Conservation (phyloP, 2,113 vertebrate species). For the Poicephalus meyeri region DNA sequence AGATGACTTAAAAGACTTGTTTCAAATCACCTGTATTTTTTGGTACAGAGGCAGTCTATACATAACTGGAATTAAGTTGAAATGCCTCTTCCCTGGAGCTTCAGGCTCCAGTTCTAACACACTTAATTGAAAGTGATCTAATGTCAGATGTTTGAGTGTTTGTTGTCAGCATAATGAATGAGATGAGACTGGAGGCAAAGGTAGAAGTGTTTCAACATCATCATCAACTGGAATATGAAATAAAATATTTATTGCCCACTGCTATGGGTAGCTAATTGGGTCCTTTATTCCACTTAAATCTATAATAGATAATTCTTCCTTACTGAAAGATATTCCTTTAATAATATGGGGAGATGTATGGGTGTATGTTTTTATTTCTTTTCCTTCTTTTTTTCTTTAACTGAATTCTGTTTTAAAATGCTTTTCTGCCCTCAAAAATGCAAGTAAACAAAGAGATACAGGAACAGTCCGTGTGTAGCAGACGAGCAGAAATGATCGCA, state of each 20-base stretch:
- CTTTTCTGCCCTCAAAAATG: neutral
- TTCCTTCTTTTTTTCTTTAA: neutral
- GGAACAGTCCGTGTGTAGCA: neutral
- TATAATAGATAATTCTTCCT: neutral
- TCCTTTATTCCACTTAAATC: neutral
- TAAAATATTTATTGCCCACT: constrained; percentile 43
- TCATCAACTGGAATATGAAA: neutral
- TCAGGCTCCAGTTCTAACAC: constrained; percentile 39
- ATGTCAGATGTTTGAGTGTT: constrained; percentile 55
- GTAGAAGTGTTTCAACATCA: neutral
- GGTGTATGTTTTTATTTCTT: neutral
- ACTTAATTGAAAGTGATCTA: constrained; percentile 71
- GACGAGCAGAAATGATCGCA: fast-evolving
- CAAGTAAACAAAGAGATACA: neutral
- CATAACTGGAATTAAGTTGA: constrained; percentile 27
- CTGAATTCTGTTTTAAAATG: neutral
- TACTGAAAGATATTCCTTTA: neutral
- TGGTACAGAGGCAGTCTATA: neutral
- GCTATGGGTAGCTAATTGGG: neutral
- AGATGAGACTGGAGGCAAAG: constrained; percentile 13
- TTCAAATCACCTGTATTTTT: neutral
- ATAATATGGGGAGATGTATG: neutral
- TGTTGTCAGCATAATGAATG: constrained; percentile 55
- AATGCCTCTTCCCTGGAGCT: constrained; percentile 53
- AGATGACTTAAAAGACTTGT: neutral